Conservation (phyloP, 2,888 invertebrate species). For the Drosophila pseudotalamancana region DNA sequence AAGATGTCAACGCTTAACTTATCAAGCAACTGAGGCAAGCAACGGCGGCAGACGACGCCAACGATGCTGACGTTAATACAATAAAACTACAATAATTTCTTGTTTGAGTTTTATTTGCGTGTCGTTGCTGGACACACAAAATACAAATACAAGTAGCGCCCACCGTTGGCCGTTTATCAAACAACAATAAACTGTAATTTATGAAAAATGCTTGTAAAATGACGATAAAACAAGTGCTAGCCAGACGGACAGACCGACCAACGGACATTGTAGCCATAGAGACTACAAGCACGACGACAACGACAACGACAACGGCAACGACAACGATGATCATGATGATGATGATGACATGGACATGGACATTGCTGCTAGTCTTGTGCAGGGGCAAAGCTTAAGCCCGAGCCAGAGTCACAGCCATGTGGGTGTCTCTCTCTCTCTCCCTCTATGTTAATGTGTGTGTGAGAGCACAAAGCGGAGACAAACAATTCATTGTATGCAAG, state of each 20-base stretch:
- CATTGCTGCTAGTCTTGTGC: slow-evolving; percentile 70
- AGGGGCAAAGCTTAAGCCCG: slow-evolving; percentile 42
- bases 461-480: slow-evolving; percentile 48
- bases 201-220: slow-evolving; percentile 81
- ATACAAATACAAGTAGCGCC: slow-evolving; percentile 76
- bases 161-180: slow-evolving; percentile 79
- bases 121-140: slow-evolving; percentile 61
- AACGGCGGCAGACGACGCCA: slow-evolving; percentile 34
- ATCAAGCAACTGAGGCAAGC: slow-evolving; percentile 58
- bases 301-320: slow-evolving; percentile 62
- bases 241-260: slow-evolving; percentile 4
- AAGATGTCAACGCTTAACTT: slow-evolving; percentile 77
- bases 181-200: slow-evolving; percentile 82
- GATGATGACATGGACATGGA: slow-evolving; percentile 71
- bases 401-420: slow-evolving; percentile 38
- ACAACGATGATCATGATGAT: slow-evolving; percentile 65
- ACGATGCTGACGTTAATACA: slow-evolving; percentile 65
- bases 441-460: slow-evolving; percentile 13
- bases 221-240: slow-evolving; percentile 76
- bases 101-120: slow-evolving; percentile 73
- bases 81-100: slow-evolving; percentile 74
- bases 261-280: slow-evolving; percentile 18
- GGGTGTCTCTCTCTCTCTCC: slow-evolving; percentile 39
- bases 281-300: slow-evolving; percentile 29
- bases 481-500: slow-evolving; percentile 69